Conservation (phyloP, 1,140 invertebrate genomes). For the Cryptotermes secundus region DNA sequence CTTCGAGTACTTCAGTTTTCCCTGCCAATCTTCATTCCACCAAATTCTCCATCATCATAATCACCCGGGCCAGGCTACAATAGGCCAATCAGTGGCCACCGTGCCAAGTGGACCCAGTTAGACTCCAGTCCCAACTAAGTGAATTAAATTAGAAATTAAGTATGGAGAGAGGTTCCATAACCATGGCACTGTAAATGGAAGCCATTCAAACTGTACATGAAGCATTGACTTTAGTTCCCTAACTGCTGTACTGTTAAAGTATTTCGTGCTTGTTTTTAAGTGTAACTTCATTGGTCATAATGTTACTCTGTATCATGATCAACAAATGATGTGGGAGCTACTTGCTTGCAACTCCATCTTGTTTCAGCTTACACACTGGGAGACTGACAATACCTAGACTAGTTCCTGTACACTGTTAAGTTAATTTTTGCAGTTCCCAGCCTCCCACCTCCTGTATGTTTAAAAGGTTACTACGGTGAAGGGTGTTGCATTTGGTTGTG, state of each 20-base stretch:
- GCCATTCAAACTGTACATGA: background rate
- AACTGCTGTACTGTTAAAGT: background rate
- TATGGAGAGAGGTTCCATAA: background rate
- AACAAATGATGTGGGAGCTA: background rate
- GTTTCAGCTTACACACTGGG: background rate
- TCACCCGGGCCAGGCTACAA: no score
- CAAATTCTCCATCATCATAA: no score
- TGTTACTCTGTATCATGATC: background rate
- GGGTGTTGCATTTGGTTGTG: conserved; percentile 26
- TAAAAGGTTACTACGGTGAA: conserved; percentile 21
- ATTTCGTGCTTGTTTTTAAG: background rate
- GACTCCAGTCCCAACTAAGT: no score
- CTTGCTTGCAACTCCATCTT: conserved; percentile 12
- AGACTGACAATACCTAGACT: conserved; percentile 20
- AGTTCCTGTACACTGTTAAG: conserved; percentile 24
- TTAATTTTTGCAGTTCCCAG: background rate
- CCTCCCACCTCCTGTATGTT: background rate
- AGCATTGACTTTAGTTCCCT: background rate
- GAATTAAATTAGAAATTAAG: no score
- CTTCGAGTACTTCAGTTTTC: no score
- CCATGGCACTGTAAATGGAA: background rate
- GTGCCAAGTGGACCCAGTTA: no score
- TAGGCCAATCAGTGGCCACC: no score
- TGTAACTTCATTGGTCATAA: background rate
- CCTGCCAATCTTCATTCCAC: no score